Evolutionary conservation across 53 echinoderm and acorn worm species (phyloP).

Genomic region (Patiria pectinifera): DNA sequence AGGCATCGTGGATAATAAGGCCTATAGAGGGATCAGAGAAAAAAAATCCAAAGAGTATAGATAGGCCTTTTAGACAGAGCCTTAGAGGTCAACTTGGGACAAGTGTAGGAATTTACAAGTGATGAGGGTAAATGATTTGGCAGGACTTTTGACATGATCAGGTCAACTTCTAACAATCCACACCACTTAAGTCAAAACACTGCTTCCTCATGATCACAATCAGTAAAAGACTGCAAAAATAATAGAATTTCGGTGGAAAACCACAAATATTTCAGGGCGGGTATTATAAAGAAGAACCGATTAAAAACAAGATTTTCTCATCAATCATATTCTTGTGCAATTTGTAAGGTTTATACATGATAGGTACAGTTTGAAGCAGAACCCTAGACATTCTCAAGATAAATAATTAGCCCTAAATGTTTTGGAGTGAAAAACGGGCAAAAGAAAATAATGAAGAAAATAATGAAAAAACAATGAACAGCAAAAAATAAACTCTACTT

Average conservation of each 20-base stretch:
- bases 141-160: neutral
- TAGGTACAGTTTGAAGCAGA: too few relatives aligned
- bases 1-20: neutral
- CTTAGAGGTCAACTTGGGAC: neutral
- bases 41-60: neutral
- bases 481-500: too few relatives aligned
- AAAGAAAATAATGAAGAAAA: too few relatives aligned
- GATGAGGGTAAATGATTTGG: conserved; percentile 22
- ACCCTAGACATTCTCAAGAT: too few relatives aligned
- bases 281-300: too few relatives aligned
- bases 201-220: neutral
- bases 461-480: too few relatives aligned
- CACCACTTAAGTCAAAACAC: neutral
- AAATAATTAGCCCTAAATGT: too few relatives aligned
- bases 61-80: neutral
- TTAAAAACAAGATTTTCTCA: too few relatives aligned
- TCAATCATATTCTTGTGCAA: too few relatives aligned
- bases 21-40: neutral
- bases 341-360: too few relatives aligned
- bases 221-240: neutral
- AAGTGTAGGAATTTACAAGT: conserved; percentile 7
- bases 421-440: too few relatives aligned
- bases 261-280: neutral
- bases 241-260: neutral
- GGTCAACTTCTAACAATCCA: neutral